Percentiles rank a stretch among this genome's conserved stretches.
These are phyloP conservation scores for Megaleporinus macrocephalus DNA, from an alignment of 2,113 vertebrate species.

Conservation along the genomic window DNA sequence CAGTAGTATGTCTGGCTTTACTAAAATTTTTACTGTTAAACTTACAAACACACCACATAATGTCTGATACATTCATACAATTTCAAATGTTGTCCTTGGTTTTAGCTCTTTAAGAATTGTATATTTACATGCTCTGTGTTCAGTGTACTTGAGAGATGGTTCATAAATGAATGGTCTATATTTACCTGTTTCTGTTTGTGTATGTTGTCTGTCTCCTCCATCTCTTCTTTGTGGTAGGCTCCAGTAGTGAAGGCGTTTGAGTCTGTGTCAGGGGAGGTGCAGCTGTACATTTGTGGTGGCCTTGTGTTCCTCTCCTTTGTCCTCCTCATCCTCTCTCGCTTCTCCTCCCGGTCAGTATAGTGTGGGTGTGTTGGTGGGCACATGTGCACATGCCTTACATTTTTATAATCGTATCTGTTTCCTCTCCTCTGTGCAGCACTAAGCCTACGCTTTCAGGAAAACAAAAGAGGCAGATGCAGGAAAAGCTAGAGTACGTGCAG, in stretches of 20 bases:
- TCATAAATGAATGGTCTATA: not conserved
- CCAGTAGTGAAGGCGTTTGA: constrained; percentile 69
- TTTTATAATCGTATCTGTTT: not conserved
- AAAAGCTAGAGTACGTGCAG: constrained; percentile 78
- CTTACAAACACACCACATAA: too few species aligned
- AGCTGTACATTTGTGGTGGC: constrained; percentile 69
- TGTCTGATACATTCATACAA: too few species aligned
- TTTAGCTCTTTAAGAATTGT: too few species aligned
- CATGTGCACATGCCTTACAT: not conserved
- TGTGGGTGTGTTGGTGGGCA: not conserved
- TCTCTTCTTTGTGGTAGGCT: constrained; percentile 54
- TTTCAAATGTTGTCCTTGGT: too few species aligned
- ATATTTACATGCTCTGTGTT: too few species aligned
- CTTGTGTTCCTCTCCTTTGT: constrained; percentile 77
- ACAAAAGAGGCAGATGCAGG: constrained; percentile 80
- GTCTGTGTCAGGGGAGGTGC: constrained; percentile 69
- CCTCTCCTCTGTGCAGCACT: constrained; percentile 65
- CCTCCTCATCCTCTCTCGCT: constrained; percentile 75
- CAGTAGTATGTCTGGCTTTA: too few species aligned
- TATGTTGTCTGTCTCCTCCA: too few species aligned
- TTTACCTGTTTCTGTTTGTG: not conserved
- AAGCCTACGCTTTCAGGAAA: constrained; percentile 76
- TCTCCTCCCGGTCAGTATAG: constrained; percentile 73
- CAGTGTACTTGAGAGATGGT: not conserved
- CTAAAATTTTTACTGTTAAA: too few species aligned